Base-by-base conservation (phyloP, 2,797 vertebrate genomes). In the Myioborus miniatus region DNA sequence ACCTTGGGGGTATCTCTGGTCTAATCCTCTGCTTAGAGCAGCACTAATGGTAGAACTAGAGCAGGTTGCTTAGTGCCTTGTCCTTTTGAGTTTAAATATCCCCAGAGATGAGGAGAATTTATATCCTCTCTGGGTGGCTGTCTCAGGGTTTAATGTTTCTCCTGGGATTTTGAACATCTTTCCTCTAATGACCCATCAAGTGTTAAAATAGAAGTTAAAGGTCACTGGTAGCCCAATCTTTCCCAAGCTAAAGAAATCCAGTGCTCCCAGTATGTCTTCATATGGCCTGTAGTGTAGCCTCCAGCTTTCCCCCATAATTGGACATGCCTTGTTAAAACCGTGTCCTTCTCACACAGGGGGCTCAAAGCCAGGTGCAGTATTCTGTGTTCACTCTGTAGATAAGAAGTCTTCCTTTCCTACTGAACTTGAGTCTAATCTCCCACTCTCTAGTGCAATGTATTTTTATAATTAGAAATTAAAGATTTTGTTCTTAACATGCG, bases 151-250 rank as follows among this genome's bases (percentile, higher is more conserved):
- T 77, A 22, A 55, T 74, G 60, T 68, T 90, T 83, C 29, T 60
- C 8, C 1, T n/a, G 27, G 21, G 56, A 14, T 60, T 56, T 63
- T 37, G n/a, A 80, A 9, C 9, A 15, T 70, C 13, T 71, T 74
- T 47, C 62, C n/a, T 52, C 0, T 44, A 47, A 44, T 0, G 1
- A 72, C 36, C 23, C 22, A 29, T 59, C 2, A 7, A 3, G 37
- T 50, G 47, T 47, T 76, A 52, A 85, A 44, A 19, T 46, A 74
- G 64, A 36, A 70, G 47, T 29, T 79, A 29, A 70, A 67, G 69
- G 62, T n/a, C 15, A 2, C 36, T 71, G 7, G 59, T 65, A 55
- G 26, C 29, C 43, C 8, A 37, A 2, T 80, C 6, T 92, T 70
- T 46, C 76, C 44, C 49, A 49, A 26, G 26, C 29, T 46, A 15